Base-by-base conservation (phyloP, 2,888 invertebrate genomes). In the Drosophila percnosoma region DNA sequence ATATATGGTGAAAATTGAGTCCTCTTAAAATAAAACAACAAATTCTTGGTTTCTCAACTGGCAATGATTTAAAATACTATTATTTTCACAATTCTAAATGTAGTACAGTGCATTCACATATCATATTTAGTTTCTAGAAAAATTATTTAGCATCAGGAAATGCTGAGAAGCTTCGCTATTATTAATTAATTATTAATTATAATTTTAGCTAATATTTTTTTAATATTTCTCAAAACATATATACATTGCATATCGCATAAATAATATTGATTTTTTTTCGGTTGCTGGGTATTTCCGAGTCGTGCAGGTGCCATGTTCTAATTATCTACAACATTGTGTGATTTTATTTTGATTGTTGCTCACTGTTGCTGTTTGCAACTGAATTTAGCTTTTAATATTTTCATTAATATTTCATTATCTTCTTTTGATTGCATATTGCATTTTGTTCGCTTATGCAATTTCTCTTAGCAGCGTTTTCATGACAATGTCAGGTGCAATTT, bases 401-500 rank as follows among this genome's bases (percentile, higher is more conserved):
- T 57, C 34, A 75, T 80, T 76, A 71, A 15, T 21, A 54, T 38
- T 54, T 38, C 0, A 38, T 54, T 54, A 54, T 77, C 69, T 51
- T 63, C 72, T 68, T 69, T 75, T 78, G 68, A 75, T 79, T 72
- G 51, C 67, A 66, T 24, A 24, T 24, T 24, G 24, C 24, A 24
- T 24, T 24, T 24, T 55, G 42, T 40, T 34, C 24, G 60, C 87
- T 89, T 83, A 87, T 89, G 84, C 80, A 89, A 89, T 84, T 77
- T 62, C 21, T 51, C 7, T 18, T 34, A 34, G 52, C 27, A 59
- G 45, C 42, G 51, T 57, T 80, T 78, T 55, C 38, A 65, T 78
- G 78, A 82, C 89, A 87, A 87, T 88, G 90, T 90, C 90, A 91
- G 91, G 90, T 90, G 90, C 84, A 87, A 40, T 60, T 67, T 74